phyloP scores from a whole-genome alignment of 2,888 invertebrate genomes.

The Selenia dentaria region DNA sequence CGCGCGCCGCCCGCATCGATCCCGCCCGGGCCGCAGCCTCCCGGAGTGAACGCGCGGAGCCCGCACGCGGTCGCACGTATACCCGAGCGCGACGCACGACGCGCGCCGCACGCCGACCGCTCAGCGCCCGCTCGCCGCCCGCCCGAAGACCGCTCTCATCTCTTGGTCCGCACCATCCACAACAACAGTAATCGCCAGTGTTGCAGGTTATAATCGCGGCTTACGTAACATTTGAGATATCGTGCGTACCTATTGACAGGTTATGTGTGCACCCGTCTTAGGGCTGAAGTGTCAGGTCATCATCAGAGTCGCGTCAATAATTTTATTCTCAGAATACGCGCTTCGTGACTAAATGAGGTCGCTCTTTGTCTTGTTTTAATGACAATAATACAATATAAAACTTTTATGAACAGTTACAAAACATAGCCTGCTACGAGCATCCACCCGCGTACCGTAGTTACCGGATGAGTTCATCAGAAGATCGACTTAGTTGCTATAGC shows the following conservation, averaged over 20 bases:
- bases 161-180: conserved; percentile 52
- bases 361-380: conserved; percentile 13
- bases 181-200: conserved; percentile 57
- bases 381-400: conserved; percentile 1
- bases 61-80: conserved; percentile 50
- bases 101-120: conserved; percentile 49
- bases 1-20: conserved; percentile 83
- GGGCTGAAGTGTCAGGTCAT: conserved; percentile 21
- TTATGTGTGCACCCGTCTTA: conserved; percentile 55
- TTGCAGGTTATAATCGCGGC: conserved; percentile 66
- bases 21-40: conserved; percentile 71
- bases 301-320: neutral
- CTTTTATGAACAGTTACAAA: conserved; percentile 41
- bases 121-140: conserved; percentile 51
- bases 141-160: conserved; percentile 42
- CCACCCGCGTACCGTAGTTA: conserved; percentile 39
- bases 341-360: neutral
- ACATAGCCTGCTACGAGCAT: conserved; percentile 46
- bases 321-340: conserved; percentile 5
- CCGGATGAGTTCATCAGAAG: conserved; percentile 35
- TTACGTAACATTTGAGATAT: conserved; percentile 70
- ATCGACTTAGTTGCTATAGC: conserved; percentile 34
- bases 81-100: conserved; percentile 59
- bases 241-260: conserved; percentile 65
- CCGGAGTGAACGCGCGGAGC: conserved; percentile 60